A percentile compares a stretch with the other conserved stretches of the same genome.
Conservation (phyloP, 1,140 invertebrate species). For the Diploscapter pachys region DNA sequence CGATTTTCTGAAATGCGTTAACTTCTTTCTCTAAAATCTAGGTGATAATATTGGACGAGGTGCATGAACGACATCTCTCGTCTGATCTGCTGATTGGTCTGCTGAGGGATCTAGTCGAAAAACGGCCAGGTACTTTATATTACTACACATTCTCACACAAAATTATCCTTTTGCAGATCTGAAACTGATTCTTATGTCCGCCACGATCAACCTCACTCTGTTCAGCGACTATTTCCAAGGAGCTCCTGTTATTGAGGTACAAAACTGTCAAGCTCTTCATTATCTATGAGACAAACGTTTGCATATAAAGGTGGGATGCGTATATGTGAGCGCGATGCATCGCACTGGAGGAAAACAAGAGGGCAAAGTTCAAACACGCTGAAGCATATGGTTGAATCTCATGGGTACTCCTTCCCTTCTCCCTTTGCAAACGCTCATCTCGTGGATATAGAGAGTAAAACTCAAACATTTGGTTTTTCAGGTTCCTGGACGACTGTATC, state of each 20-base stretch:
- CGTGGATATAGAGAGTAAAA: conserved; percentile 13
- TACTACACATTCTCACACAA: conserved; percentile 53
- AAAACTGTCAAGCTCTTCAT: neutral
- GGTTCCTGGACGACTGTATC: conserved; percentile 88
- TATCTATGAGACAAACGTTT: no score
- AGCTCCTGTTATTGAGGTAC: conserved; percentile 75
- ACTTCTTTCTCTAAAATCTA: conserved; percentile 60
- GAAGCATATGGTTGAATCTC: no score
- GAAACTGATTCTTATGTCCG: conserved; percentile 94
- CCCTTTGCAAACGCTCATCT: conserved; percentile 7
- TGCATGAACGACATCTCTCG: conserved; percentile 89
- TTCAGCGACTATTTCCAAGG: conserved; percentile 84
- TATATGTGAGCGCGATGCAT: no score
- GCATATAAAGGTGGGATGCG: no score
- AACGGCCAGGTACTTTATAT: conserved; percentile 4
- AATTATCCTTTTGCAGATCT: conserved; percentile 69
- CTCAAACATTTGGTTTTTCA: conserved; percentile 52
- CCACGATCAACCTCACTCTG: conserved; percentile 91
- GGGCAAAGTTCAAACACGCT: no score
- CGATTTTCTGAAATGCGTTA: conserved; percentile 22
- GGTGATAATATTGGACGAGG: conserved; percentile 86
- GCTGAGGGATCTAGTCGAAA: conserved; percentile 70
- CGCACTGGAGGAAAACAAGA: no score
- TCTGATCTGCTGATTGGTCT: conserved; percentile 91
- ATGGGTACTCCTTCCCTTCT: neutral